Evolutionary conservation across 2,888 invertebrate genomes (phyloP).

Genomic region (Acrobasis suavella): DNA sequence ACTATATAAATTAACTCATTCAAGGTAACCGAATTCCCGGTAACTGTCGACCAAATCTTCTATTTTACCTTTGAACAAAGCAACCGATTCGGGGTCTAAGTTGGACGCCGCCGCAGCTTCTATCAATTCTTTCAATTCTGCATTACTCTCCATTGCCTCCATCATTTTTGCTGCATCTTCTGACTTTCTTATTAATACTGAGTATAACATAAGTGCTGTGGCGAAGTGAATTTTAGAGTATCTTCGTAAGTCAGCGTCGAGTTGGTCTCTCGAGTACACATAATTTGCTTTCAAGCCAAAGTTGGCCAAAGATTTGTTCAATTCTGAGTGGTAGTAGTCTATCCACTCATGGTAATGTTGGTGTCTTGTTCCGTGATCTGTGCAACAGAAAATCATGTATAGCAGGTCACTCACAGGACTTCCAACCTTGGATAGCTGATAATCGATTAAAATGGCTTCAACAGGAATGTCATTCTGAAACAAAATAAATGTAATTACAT

Average conservation of each 20-base stretch:
- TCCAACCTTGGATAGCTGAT: constrained; percentile 41
- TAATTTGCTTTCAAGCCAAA: constrained; percentile 39
- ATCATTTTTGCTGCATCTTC: constrained; percentile 36
- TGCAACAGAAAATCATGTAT: constrained; percentile 48
- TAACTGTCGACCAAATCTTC: constrained; percentile 34
- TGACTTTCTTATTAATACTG: constrained; percentile 30
- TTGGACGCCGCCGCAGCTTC: constrained; percentile 9
- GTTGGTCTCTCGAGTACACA: constrained; percentile 42
- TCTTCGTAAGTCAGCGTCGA: constrained; percentile 44
- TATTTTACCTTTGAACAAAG: constrained; percentile 29
- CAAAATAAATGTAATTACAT: no score
- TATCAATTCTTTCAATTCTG: no score
- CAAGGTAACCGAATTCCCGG: constrained; percentile 32
- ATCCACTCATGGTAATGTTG: constrained; percentile 39
- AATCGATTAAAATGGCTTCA: constrained; percentile 48
- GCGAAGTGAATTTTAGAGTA: constrained; percentile 33
- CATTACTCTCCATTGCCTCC: constrained; percentile 24
- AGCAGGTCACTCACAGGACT: constrained; percentile 44
- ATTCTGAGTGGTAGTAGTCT: constrained; percentile 37
- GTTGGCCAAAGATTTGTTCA: constrained; percentile 38
- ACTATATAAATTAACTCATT: neutral
- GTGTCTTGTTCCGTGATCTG: constrained; percentile 42
- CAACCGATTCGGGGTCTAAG: constrained; percentile 22
- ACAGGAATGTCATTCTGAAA: constrained; percentile 38
- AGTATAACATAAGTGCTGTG: constrained; percentile 27